Conservation (phyloP, 1,140 invertebrate species). For the Pseudachorutes palmiensis region DNA sequence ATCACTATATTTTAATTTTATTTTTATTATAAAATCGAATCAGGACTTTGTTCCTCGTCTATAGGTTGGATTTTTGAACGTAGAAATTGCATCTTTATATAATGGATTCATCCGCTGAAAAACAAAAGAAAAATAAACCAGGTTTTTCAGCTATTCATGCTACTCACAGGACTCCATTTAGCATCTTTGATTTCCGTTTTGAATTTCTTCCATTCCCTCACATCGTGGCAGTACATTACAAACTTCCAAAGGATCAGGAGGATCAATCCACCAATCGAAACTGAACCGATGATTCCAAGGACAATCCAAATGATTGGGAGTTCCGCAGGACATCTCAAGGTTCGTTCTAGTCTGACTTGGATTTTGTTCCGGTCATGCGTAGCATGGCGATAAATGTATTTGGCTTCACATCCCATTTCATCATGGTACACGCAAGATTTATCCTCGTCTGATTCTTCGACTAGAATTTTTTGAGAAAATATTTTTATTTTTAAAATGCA, state of each 20-base stretch:
- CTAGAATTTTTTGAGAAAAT: background rate
- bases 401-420: background rate
- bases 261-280: slow-evolving; percentile 62
- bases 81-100: slow-evolving; percentile 94
- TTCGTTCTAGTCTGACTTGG: background rate
- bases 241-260: slow-evolving; percentile 75
- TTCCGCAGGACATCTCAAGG: background rate
- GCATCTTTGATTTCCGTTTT: slow-evolving; percentile 66
- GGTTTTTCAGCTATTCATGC: background rate
- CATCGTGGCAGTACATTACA: slow-evolving; percentile 66
- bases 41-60: slow-evolving; percentile 51
- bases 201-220: slow-evolving; percentile 69
- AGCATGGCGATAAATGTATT: background rate
- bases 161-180: slow-evolving; percentile 60
- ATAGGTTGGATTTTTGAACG: slow-evolving; percentile 96
- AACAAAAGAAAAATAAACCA: slow-evolving; percentile 36
- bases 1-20: no score
- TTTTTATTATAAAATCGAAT: no score
- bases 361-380: background rate
- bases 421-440: background rate
- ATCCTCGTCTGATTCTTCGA: slow-evolving; percentile 15
- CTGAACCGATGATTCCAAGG: slow-evolving; percentile 59
- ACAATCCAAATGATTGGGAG: slow-evolving; percentile 46
- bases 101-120: slow-evolving; percentile 92
- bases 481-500: background rate